A percentile compares a stretch with the other conserved stretches of the same genome.
Conservation (phyloP, 2,888 invertebrate species). For the Drosophila paramelanica region DNA sequence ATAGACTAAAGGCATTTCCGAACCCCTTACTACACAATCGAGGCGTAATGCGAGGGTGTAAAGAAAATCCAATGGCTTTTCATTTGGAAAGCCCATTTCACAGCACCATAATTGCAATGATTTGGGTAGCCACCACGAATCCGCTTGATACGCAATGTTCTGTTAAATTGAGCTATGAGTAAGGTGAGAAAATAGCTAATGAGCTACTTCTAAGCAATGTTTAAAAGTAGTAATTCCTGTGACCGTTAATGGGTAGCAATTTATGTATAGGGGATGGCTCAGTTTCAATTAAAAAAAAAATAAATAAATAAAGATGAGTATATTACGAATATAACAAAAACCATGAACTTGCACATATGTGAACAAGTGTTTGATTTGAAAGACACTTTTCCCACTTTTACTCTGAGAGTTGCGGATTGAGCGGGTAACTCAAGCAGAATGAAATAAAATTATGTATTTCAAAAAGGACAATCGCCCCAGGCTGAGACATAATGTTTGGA, state of each 20-base stretch:
- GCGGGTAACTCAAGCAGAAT: constrained; percentile 67
- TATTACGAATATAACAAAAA: too few species aligned
- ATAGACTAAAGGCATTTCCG: too few species aligned
- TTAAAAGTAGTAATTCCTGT: not conserved
- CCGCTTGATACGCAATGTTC: constrained; percentile 1
- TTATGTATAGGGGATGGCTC: too few species aligned
- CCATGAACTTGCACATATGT: not conserved
- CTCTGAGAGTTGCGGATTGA: constrained; percentile 35
- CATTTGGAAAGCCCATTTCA: not conserved
- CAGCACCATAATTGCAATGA: not conserved
- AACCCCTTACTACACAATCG: not conserved
- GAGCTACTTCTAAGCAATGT: constrained; percentile 6
- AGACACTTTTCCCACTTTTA: not conserved
- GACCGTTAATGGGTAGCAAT: not conserved
- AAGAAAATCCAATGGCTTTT: not conserved
- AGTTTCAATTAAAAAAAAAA: too few species aligned
- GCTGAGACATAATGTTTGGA: constrained; percentile 26
- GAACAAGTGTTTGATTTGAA: not conserved
- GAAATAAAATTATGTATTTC: constrained; percentile 68
- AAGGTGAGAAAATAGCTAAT: constrained; percentile 26
- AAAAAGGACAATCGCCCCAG: constrained; percentile 45
- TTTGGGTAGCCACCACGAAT: not conserved
- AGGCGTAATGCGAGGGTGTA: not conserved
- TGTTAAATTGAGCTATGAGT: constrained; percentile 10
- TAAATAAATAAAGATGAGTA: too few species aligned